Base-by-base conservation (phyloP, 2,113 vertebrate species). In the Plestiodon gilberti region DNA sequence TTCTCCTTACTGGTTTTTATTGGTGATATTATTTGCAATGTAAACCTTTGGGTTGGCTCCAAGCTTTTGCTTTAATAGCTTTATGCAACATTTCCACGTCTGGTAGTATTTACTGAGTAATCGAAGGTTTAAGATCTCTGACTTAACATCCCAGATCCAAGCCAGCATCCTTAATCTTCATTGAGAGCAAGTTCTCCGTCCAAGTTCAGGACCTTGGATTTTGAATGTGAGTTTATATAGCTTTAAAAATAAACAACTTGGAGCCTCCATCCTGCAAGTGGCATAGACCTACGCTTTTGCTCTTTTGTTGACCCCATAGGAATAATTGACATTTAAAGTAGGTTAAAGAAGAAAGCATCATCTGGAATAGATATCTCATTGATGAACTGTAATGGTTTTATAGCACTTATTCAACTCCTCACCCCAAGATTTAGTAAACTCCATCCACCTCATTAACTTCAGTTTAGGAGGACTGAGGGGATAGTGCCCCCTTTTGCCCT, bases 261-360 rank as follows among this genome's bases (percentile, higher is more conserved):
- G 69, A 71, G 69, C 13, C 76, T 76, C 81, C 65, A 73, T 88
- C 52, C 70, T 0, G 4, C n/a, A 20, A 48, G 23, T 55, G 35
- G 69, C 17, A 75, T 0, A 82, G 83, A 43, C 82, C 52, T 90
- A 20, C 80, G 1, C 2, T 20, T 1, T 14, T 82, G 6, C 3
- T 86, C 85, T 78, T 78, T 87, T 0, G 62, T 82, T 76, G 52
- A 77, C 64, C 78, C 64, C 73, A 90, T 2, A 84, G 84, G 86
- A 87, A 79, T 65, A 67, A 71, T 76, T 43, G 52, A 1, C 43
- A 80, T 17, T 79, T 69, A 73, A 64, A 38, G n/a, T 81, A 81
- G 71, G 4, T 33, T 86, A 65, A 67, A 90, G 76, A 80, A 90
- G 84, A 78, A 25, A 62, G 77, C 74, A 69, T 89, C 55, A 93